Conservation (phyloP, 2,113 vertebrate species). For the Melanerpes formicivorus region DNA sequence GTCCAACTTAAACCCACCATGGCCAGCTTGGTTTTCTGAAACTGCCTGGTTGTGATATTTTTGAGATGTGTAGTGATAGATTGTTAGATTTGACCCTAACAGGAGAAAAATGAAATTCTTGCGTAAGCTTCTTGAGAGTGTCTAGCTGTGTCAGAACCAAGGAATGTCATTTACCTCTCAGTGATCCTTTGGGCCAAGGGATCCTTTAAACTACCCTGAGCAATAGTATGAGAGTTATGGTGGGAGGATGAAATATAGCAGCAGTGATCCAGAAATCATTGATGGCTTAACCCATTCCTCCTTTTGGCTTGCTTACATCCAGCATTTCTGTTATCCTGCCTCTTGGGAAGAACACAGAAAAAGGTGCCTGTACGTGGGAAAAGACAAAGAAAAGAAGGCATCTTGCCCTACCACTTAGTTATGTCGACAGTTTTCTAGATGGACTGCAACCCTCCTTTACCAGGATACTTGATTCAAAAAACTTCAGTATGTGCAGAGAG, state of each 20-base stretch:
- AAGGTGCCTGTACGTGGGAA: neutral
- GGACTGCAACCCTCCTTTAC: neutral
- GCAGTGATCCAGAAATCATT: neutral
- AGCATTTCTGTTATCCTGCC: neutral
- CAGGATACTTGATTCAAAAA: neutral
- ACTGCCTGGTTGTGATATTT: neutral
- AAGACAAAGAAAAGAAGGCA: neutral
- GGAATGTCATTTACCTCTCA: neutral
- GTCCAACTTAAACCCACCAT: no score
- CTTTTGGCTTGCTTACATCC: neutral
- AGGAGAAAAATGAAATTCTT: neutral
- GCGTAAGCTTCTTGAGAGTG: neutral
- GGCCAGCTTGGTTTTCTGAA: neutral
- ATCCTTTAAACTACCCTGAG: neutral
- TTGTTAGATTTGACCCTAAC: neutral
- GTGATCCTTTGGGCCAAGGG: neutral
- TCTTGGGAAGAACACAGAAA: neutral
- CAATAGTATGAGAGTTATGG: neutral
- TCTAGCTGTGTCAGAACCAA: neutral
- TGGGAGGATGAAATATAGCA: neutral
- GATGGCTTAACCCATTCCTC: neutral
- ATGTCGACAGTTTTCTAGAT: neutral
- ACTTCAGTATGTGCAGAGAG: neutral
- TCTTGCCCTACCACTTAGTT: neutral
- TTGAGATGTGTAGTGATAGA: neutral